Percentiles rank a stretch among this genome's conserved stretches.
Conservation (phyloP, 2,888 invertebrate species). For the Acrobasis suavella region DNA sequence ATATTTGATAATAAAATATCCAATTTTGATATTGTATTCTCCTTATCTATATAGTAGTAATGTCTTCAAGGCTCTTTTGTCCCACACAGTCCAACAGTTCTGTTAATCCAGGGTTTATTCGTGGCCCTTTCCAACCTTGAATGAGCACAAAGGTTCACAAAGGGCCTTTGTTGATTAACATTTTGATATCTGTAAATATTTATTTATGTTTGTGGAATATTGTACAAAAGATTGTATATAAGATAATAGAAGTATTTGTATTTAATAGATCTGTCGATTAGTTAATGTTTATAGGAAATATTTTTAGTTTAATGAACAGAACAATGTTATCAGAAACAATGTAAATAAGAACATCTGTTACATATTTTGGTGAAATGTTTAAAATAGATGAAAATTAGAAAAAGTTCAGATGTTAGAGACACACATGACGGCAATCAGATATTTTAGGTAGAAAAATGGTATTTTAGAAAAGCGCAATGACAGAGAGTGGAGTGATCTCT, state of each 20-base stretch:
- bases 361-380: no score
- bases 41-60: not conserved
- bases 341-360: constrained; percentile 42
- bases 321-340: constrained; percentile 39
- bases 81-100: not conserved
- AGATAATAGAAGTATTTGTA: not conserved
- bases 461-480: no score
- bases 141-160: not conserved
- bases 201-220: not conserved
- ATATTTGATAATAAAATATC: no score
- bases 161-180: constrained; percentile 11
- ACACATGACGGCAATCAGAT: no score
- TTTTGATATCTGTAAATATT: constrained; percentile 19
- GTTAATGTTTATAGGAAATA: not conserved
- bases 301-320: not conserved
- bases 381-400: no score
- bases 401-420: no score
- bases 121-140: not conserved
- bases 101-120: constrained; percentile 10
- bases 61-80: not conserved
- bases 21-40: not conserved
- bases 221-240: constrained; percentile 9
- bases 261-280: not conserved
- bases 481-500: no score
- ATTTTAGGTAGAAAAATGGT: no score